phyloP scores from a whole-genome alignment of 2,888 invertebrate species.

The Cantharis lateralis region DNA sequence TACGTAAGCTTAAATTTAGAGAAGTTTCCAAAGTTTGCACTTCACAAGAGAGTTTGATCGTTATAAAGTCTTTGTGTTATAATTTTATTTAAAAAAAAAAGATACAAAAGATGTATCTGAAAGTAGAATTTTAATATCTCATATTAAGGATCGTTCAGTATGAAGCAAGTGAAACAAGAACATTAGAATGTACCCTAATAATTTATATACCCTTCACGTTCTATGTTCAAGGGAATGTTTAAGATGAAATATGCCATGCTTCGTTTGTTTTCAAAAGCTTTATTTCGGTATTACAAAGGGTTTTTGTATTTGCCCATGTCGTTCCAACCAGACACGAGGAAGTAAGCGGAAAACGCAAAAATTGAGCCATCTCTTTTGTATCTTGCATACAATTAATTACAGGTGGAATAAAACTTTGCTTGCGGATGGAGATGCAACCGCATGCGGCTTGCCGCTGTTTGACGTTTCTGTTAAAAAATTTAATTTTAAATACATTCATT shows the following conservation, averaged over 20 bases:
- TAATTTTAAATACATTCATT: background rate
- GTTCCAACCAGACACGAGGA: background rate
- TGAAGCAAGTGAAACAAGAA: background rate
- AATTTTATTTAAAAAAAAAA: background rate
- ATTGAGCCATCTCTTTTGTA: background rate
- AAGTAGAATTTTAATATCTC: background rate
- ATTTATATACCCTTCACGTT: conserved; percentile 22
- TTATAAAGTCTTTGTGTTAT: background rate
- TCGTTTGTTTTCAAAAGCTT: conserved; percentile 11
- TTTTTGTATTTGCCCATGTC: conserved; percentile 2
- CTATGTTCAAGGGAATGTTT: conserved; percentile 17
- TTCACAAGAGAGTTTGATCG: background rate
- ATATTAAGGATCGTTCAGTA: background rate
- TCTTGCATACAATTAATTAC: background rate
- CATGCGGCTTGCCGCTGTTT: too few species aligned
- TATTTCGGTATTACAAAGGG: background rate
- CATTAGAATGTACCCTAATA: conserved; percentile 11
- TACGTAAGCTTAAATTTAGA: background rate
- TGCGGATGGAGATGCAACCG: background rate
- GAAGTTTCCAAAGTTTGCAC: background rate
- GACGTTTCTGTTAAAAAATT: background rate
- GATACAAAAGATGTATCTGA: background rate
- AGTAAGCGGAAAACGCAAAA: background rate
- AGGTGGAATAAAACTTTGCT: background rate
- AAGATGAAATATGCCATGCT: conserved; percentile 17